phyloP scores from a whole-genome alignment of 1,140 invertebrate genomes.

The Druon quercuslanigerum region DNA sequence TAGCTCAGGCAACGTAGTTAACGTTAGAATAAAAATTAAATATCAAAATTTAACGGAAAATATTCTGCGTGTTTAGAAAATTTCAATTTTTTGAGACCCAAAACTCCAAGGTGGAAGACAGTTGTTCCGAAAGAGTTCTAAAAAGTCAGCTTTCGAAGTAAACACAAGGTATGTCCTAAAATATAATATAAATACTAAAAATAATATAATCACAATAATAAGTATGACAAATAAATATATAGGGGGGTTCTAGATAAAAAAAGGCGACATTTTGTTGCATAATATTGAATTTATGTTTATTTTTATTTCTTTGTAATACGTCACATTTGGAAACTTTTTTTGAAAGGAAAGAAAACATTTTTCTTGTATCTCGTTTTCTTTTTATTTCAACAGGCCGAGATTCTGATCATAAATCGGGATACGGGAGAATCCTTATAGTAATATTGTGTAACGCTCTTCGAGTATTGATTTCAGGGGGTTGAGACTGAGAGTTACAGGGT shows the following conservation, averaged over 20 bases:
- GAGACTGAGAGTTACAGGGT: slow-evolving; percentile 46
- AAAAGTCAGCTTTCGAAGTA: too few species aligned
- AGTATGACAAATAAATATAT: not conserved
- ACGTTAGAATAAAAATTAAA: not conserved
- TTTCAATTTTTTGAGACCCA: not conserved
- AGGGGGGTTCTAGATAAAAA: too few species aligned
- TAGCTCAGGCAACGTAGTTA: not conserved
- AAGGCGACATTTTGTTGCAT: too few species aligned
- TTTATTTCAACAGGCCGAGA: not conserved
- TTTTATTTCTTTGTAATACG: too few species aligned
- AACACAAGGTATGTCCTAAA: too few species aligned
- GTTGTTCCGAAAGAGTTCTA: too few species aligned
- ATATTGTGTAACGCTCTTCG: slow-evolving; percentile 58
- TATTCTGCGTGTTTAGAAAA: not conserved
- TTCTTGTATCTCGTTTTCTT: not conserved
- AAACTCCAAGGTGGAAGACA: too few species aligned
- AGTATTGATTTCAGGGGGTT: slow-evolving; percentile 60
- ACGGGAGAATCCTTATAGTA: slow-evolving; percentile 60
- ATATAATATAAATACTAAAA: not conserved
- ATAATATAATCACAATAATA: not conserved
- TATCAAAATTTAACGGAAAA: not conserved
- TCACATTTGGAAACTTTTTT: not conserved
- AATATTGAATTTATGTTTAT: too few species aligned
- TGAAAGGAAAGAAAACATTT: not conserved
- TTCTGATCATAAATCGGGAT: slow-evolving; percentile 5